Percentiles rank a stretch among this genome's conserved stretches.
Evolutionary conservation across 2,888 invertebrate species (phyloP).

Genomic region (Napeogenes inachia): DNA sequence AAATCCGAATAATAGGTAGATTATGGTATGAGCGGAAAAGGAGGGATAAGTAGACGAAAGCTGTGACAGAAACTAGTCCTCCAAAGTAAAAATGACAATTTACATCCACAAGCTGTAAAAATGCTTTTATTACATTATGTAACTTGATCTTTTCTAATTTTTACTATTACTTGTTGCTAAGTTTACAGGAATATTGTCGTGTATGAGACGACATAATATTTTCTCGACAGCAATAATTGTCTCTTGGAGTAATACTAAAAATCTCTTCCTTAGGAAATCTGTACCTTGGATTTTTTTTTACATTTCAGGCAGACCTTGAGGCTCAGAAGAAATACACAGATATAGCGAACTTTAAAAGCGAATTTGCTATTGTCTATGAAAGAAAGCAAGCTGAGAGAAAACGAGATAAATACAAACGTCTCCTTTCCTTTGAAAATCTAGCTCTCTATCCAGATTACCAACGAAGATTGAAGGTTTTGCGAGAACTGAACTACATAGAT

Average conservation of each 20-base stretch:
- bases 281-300: not conserved
- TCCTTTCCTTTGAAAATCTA: constrained; percentile 90
- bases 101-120: too few species aligned
- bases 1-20: too few species aligned
- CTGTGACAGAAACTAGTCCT: too few species aligned
- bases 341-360: constrained; percentile 87
- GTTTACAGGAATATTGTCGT: too few species aligned
- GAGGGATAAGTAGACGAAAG: too few species aligned
- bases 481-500: constrained; percentile 82
- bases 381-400: constrained; percentile 84
- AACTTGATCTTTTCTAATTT: not conserved
- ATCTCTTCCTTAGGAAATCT: not conserved
- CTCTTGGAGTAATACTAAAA: too few species aligned
- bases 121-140: too few species aligned
- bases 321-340: constrained; percentile 80
- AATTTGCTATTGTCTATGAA: constrained; percentile 86
- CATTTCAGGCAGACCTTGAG: constrained; percentile 61
- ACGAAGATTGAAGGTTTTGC: constrained; percentile 85
- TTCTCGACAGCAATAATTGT: too few species aligned
- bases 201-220: too few species aligned
- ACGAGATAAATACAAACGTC: constrained; percentile 81
- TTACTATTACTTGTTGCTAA: not conserved
- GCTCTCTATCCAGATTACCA: constrained; percentile 94
- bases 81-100: too few species aligned
- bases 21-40: too few species aligned